Base-by-base conservation (phyloP, 1,140 invertebrate genomes). In the Pygmarrhopalites habei region DNA sequence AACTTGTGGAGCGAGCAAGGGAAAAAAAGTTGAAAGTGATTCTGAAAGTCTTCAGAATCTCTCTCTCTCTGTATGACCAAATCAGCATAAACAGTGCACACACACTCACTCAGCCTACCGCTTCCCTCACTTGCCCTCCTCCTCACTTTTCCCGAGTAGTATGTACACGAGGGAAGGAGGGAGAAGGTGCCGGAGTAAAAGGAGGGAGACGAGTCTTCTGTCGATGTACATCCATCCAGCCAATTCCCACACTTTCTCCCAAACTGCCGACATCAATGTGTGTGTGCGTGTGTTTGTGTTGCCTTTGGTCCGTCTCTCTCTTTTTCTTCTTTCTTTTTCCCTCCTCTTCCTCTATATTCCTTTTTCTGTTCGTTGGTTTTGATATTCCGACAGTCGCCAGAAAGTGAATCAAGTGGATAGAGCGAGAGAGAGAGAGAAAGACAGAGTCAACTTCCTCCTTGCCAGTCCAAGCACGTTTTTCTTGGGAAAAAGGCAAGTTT, bases 401-500 rank as follows among this genome's bases (percentile, higher is more conserved):
- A 65, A 60, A 60, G 35, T 21, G 58, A 65, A 60, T 65, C 49
- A 56, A 60, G 41, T 23, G 46, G 26, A 57, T 46, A 15, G 10
- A 60, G 12, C 19, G 44, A 51, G 28, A 39, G 44, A 19, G 44
- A 46, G 5, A 46, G 26, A 46, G 25, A 46, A 25, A 46, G 47
- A 51, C 26, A 53, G 46, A 64, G 39, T 64, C 46, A 51, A 60
- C 28, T 58, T 32, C 5, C 5, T 35, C 29, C 14, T 58, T 51
- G 28, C 17, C 4, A 66, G 46, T 66, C 64, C 14, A 25, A 41
- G 55, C 64, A 66, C 64, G 64, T 61, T 65, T 26, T 56, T 39
- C 35, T 28, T 46, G 19, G 7, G 49, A 62, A 66, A 65, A 62
- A 66, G 58, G 55, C 30, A 66, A 58, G 59, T 66, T 66, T 66